A percentile compares a stretch with the other conserved stretches of the same genome.
Evolutionary conservation across 2,113 vertebrate genomes (phyloP).

Genomic region (Heptranchias perlo): DNA sequence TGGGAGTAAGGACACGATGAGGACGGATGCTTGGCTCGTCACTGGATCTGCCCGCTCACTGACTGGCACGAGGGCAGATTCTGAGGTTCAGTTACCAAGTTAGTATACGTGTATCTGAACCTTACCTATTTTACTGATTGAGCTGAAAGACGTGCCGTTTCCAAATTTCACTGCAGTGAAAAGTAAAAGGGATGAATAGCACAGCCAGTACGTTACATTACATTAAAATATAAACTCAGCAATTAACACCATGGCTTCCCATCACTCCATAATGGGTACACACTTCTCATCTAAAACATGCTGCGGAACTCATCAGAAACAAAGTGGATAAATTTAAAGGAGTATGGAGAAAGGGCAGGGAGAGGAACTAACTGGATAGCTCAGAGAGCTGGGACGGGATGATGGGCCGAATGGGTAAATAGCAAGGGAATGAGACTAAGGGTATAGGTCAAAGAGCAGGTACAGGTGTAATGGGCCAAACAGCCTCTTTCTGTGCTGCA

Average conservation of each 20-base stretch:
- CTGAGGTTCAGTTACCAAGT: not conserved
- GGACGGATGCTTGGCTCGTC: not conserved
- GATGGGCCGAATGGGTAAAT: not conserved
- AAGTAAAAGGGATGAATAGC: not conserved
- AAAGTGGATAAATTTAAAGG: not conserved
- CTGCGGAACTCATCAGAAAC: not conserved
- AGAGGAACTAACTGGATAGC: not conserved
- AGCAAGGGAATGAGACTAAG: not conserved
- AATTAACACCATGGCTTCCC: not conserved
- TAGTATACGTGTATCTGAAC: not conserved
- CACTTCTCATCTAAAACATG: not conserved
- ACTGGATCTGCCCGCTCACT: not conserved
- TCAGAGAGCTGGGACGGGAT: not conserved
- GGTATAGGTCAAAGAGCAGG: no score
- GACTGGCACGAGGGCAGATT: not conserved
- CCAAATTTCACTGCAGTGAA: constrained; percentile 29
- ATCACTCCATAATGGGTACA: not conserved
- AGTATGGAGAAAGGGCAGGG: not conserved
- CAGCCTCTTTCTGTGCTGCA: no score
- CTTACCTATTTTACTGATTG: not conserved
- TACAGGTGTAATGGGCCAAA: no score
- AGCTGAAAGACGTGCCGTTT: not conserved
- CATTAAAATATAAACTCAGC: not conserved
- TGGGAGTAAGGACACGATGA: not conserved
- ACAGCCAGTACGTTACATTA: not conserved